Evolutionary conservation across 2,113 vertebrate species (phyloP), one percentile per base, ranked within the genome.

Genomic region (Raja brachyura): DNA sequence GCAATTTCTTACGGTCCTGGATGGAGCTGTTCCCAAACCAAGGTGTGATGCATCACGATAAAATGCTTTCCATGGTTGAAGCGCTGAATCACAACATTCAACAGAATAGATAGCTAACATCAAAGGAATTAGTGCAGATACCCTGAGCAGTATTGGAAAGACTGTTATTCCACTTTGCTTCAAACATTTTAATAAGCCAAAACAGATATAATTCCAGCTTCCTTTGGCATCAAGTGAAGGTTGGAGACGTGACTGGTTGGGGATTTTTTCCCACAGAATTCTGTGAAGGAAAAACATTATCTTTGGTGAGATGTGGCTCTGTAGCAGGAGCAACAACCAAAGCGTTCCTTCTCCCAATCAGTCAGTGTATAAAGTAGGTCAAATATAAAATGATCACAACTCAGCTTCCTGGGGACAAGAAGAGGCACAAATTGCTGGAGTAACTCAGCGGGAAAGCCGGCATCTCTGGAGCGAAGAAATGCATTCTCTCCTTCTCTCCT

Each of bases 21-120:
- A 48, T 48, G 39, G 39, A 48, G 39, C 39, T 48, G 39, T 48
- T 48, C 39, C 39, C 39, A 48, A 48, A 48, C 39, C 39, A 48
- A 48, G 39, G 39, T 48, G 39, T 48, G 39, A 48, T 48, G 39
- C 39, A 48, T 48, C 39, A 0, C 3, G 39, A 48, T 48, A 48
- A 48, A 48, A 48, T 48, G 39, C 39, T 48, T 48, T 48, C 39
- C 39, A 48, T 48, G 39, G 39, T 48, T 48, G 39, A 54, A 14
- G 18, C 90, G 73, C 73, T 92, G 68, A 92, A 73, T 73, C 88
- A 48, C 66, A 92, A 92, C 68, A 73, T 92, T 92, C 20, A 92
- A 92, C 90, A 92, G 63, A 70, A 92, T 74, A 70, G 31, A 63
- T 92, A 48, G 73, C 39, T 74, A 92, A 92, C 66, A 73, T 92